Conservation (phyloP, 2,888 invertebrate species). For the Eumerus sabulonum region DNA sequence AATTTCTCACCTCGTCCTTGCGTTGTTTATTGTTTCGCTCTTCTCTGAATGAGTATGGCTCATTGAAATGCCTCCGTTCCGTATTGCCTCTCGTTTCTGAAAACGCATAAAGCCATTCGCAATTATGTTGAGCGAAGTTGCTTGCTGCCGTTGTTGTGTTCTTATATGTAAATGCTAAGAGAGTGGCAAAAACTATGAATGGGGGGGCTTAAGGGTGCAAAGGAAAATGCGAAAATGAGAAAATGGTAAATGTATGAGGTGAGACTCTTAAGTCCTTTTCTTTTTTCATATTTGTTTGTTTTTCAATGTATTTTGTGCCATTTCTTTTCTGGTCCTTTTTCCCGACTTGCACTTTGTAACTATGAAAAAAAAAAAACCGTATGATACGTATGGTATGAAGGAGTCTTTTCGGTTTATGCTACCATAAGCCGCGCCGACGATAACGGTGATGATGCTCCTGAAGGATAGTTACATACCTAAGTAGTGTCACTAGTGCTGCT, state of each 20-base stretch:
- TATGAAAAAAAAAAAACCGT: constrained; percentile 39
- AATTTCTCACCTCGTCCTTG: no score
- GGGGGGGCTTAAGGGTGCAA: not conserved
- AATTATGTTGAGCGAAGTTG: constrained; percentile 58
- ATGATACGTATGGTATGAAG: constrained; percentile 30
- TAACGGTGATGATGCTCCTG: constrained; percentile 30
- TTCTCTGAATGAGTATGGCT: not conserved
- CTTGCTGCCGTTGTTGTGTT: constrained; percentile 30
- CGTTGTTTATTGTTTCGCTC: no score
- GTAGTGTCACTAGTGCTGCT: constrained; percentile 19
- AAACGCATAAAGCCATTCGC: constrained; percentile 41
- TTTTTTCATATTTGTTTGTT: no score
- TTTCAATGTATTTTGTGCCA: not conserved
- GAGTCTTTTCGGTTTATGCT: constrained; percentile 24
- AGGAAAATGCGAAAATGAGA: constrained; percentile 11
- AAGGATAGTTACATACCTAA: constrained; percentile 31
- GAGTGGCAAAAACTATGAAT: no score
- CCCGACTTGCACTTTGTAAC: constrained; percentile 19
- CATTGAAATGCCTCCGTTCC: not conserved
- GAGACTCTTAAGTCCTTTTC: constrained; percentile 25
- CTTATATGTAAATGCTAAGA: constrained; percentile 20
- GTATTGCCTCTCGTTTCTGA: constrained; percentile 42
- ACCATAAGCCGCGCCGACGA: constrained; percentile 4
- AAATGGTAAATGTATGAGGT: constrained; percentile 50
- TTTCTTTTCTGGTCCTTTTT: not conserved